phyloP scores from a whole-genome alignment of 2,888 invertebrate genomes.

The Dryobotodes eremita region DNA sequence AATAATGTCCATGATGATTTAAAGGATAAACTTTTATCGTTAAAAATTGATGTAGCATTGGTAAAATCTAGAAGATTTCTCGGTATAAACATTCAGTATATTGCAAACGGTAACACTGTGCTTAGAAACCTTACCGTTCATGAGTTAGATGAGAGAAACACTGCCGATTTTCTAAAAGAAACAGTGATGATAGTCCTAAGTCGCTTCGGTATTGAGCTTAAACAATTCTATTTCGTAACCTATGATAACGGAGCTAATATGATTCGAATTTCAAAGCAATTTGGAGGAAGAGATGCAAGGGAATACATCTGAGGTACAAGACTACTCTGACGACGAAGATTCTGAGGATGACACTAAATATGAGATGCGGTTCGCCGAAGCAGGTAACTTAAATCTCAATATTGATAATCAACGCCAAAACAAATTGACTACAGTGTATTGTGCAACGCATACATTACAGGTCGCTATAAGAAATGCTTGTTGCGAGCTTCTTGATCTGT shows the following conservation, averaged over 20 bases:
- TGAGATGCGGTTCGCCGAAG: conserved; percentile 17
- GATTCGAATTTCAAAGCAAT: conserved; percentile 36
- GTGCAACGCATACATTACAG: conserved; percentile 30
- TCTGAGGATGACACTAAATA: conserved; percentile 14
- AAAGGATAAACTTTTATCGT: conserved; percentile 23
- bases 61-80: conserved; percentile 31
- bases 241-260: conserved; percentile 44
- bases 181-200: conserved; percentile 18
- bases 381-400: conserved; percentile 23
- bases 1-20: conserved; percentile 22
- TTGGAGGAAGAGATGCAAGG: conserved; percentile 35
- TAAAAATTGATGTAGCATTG: conserved; percentile 25
- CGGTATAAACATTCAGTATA: conserved; percentile 28
- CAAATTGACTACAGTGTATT: conserved; percentile 32
- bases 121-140: conserved; percentile 32
- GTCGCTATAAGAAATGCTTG: conserved; percentile 24
- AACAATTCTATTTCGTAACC: not conserved
- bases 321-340: conserved; percentile 13
- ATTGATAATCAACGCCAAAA: conserved; percentile 19
- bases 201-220: not conserved
- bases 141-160: conserved; percentile 21
- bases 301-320: conserved; percentile 25
- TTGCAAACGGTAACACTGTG: conserved; percentile 16
- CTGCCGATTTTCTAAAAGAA: conserved; percentile 34
- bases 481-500: conserved; percentile 17